Evolutionary conservation across 2,113 vertebrate species (phyloP).

Genomic region (Geococcyx californianus): DNA sequence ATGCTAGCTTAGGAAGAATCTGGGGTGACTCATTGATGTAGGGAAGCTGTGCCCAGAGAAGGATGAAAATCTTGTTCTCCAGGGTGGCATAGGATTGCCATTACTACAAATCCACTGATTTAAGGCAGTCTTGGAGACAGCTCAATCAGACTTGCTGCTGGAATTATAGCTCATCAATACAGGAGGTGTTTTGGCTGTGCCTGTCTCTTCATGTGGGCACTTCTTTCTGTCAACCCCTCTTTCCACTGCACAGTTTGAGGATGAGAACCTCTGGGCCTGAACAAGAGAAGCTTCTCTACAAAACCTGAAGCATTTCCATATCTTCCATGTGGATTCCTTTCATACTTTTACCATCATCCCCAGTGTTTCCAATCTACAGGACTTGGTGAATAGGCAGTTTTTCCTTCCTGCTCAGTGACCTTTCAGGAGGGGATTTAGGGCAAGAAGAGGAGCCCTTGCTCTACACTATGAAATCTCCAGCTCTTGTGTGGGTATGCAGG

Average conservation of each 20-base stretch:
- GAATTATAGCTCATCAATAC: background rate
- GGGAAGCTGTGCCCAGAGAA: background rate
- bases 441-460: background rate
- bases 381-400: background rate
- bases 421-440: background rate
- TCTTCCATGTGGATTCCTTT: background rate
- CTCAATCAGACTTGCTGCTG: background rate
- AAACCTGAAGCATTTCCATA: background rate
- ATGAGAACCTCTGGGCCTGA: background rate
- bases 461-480: background rate
- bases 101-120: background rate
- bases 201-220: background rate
- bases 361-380: background rate
- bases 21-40: background rate
- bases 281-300: background rate
- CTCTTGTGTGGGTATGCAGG: background rate
- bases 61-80: background rate
- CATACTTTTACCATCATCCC: background rate
- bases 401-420: background rate
- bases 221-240: background rate
- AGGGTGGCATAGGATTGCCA: background rate
- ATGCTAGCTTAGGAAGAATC: background rate
- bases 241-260: background rate
- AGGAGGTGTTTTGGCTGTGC: background rate
- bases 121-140: background rate